These are phyloP conservation scores for Xenopus laevis DNA, from an alignment of 2,113 vertebrate genomes.

Conservation along the genomic window DNA sequence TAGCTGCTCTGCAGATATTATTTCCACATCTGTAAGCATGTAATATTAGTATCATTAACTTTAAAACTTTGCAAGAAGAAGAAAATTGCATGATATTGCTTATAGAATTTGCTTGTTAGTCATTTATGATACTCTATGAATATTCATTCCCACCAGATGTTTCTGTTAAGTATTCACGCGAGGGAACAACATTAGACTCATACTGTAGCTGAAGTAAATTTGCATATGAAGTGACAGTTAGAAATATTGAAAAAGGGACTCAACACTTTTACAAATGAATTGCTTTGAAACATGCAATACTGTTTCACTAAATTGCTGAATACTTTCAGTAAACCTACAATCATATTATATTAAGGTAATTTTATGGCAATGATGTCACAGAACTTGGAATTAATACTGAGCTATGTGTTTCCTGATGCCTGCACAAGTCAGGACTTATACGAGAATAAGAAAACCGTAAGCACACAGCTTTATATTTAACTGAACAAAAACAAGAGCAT, in stretches of 20 bases:
- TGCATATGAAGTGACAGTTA: conserved; percentile 30
- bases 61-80: neutral
- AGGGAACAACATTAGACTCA: conserved; percentile 28
- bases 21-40: no score
- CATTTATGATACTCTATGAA: conserved; percentile 29
- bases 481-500: no score
- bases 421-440: no score
- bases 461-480: no score
- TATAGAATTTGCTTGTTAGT: conserved; percentile 22
- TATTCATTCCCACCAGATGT: conserved; percentile 40
- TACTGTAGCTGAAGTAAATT: conserved; percentile 26
- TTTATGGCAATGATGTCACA: no score
- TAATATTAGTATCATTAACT: no score
- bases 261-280: conserved; percentile 25
- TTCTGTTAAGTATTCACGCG: conserved; percentile 38
- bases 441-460: no score
- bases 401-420: no score
- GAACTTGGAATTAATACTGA: no score
- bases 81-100: conserved; percentile 15
- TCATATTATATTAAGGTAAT: no score
- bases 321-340: no score
- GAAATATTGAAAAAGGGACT: conserved; percentile 29
- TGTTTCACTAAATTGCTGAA: neutral
- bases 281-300: conserved; percentile 23
- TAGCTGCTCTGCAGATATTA: no score